Evolutionary conservation across 2,888 invertebrate species (phyloP), one percentile per base, ranked within the genome.

Genomic region (Chymomyza caudatula): DNA sequence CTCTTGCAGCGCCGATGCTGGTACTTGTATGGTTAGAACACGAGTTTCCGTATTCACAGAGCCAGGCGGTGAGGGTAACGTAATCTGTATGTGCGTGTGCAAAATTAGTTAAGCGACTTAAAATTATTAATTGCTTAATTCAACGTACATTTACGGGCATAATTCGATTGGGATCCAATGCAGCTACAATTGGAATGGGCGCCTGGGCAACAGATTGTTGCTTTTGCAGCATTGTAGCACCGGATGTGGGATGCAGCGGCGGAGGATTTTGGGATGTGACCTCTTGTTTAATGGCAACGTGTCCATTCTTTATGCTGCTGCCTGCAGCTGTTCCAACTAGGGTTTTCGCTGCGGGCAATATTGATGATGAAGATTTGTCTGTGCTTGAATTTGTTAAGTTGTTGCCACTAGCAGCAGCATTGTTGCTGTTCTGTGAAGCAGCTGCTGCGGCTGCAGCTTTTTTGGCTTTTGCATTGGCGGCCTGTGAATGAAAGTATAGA

Each of bases 21-120:
- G 96, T 83, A 97, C 96, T 91, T 96, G 96, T 88, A 97, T 96
- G n/a, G 96, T 96, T 65, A 97, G 93, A 52, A 96, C 93, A 69
- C 96, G 93, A 69, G 90, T 88, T 75, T 93, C 94, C 19, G 94
- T 93, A 72, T 94, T 94, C 0, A 93, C 92, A 37, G 93, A 93
- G 5, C 95, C 95, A 1, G 95, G 93, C 87, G 95, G 95, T 47
- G 95, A 94, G 44, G 88, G 88, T 84, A 97, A 91, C 0, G 96
- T 97, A 65, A 97, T 94, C 91, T 95, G 93, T 91, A 71, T 25
- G 25, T 25, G 25, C 25, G 25, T 11, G 29, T 37, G 29, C 29
- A 37, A 37, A 37, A 37, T 37, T 11, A 37, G 29, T 13, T 37
- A 37, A 37, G 29, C 29, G 2, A 37, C 0, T 37, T 37, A 2